A percentile compares a stretch with the other conserved stretches of the same genome.
phyloP scores from a whole-genome alignment of 2,888 invertebrate genomes.

The Trachelus stipa region DNA sequence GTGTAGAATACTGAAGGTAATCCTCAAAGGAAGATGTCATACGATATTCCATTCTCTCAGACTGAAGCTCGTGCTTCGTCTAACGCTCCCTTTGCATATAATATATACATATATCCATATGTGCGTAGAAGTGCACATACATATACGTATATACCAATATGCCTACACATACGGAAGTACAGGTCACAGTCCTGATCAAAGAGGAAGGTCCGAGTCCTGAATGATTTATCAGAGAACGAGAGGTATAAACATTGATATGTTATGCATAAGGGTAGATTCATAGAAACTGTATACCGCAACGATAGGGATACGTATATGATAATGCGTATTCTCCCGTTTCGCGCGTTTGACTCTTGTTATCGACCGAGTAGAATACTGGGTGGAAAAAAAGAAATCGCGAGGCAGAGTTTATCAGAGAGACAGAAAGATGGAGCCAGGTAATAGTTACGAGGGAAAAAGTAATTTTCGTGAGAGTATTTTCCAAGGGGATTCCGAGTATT shows the following conservation, averaged over 20 bases:
- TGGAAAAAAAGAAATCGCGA: neutral
- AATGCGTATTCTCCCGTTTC: neutral
- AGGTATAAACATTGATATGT: neutral
- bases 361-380: neutral
- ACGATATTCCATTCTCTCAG: constrained; percentile 25
- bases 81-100: neutral
- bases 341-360: neutral
- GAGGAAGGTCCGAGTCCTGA: neutral
- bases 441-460: neutral
- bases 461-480: neutral
- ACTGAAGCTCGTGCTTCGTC: neutral
- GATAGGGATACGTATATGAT: neutral
- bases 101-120: neutral
- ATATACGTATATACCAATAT: constrained; percentile 5
- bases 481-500: neutral
- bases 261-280: neutral
- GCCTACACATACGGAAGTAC: neutral
- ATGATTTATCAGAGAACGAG: neutral
- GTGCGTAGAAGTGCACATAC: neutral
- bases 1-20: constrained; percentile 29
- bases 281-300: neutral
- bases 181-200: neutral
- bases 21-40: constrained; percentile 35
- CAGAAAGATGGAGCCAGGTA: neutral
- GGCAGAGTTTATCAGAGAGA: neutral